Evolutionary conservation across 2,113 vertebrate species (phyloP).

Genomic region (Heterotilapia buettikoferi): DNA sequence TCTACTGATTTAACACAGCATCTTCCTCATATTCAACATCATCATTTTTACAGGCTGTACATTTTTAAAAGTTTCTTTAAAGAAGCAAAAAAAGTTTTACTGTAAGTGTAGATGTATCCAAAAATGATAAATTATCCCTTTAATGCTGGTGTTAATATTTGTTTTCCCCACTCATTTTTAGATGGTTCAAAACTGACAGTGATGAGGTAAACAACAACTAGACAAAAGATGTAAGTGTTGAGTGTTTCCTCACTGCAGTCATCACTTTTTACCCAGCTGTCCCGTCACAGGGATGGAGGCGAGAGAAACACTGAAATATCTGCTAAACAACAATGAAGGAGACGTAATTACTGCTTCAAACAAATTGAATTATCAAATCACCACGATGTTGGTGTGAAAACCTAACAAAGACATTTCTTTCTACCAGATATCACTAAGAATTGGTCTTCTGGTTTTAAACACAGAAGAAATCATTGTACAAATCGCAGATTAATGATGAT

Average conservation of each 20-base stretch:
- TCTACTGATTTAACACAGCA: no score
- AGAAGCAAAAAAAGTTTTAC: fast-evolving
- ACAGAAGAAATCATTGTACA: fast-evolving
- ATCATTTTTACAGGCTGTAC: not conserved
- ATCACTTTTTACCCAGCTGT: no score
- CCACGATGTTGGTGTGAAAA: not conserved
- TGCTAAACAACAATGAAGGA: not conserved
- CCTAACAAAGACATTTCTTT: fast-evolving
- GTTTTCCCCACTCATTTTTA: fast-evolving
- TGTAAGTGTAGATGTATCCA: fast-evolving
- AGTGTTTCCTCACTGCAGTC: not conserved
- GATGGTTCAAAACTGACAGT: fast-evolving
- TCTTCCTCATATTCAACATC: fast-evolving
- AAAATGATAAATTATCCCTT: not conserved
- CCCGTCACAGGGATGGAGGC: not conserved
- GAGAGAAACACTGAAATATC: fast-evolving
- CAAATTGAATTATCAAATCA: fast-evolving
- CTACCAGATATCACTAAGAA: fast-evolving
- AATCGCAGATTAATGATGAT: fast-evolving
- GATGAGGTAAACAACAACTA: fast-evolving
- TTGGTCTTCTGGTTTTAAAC: not conserved
- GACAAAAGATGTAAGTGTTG: fast-evolving
- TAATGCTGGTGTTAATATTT: fast-evolving
- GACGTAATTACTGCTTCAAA: fast-evolving
- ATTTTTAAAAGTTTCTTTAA: fast-evolving